These are phyloP conservation scores for Calidris pugnax DNA, from an alignment of 2,113 vertebrate species.

Conservation along the genomic window DNA sequence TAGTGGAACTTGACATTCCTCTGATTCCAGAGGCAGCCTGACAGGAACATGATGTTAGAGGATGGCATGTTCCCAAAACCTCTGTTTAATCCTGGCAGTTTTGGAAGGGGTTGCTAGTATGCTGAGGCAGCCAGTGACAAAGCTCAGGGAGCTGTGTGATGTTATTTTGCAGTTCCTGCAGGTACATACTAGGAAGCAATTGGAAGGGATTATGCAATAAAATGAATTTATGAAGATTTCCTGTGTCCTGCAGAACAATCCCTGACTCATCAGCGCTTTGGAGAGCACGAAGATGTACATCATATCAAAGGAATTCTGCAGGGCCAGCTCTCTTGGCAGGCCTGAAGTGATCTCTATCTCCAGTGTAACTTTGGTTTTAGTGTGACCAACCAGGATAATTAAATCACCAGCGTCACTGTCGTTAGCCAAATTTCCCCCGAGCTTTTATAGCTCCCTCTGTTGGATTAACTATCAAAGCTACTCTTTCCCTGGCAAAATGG, in stretches of 20 bases:
- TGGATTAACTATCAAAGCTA: background rate
- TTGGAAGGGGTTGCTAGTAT: background rate
- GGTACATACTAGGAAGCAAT: background rate
- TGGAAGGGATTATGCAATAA: background rate
- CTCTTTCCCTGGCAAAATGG: background rate
- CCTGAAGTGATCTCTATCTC: constrained; percentile 31
- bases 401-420: background rate
- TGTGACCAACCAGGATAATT: constrained; percentile 46
- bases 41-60: background rate
- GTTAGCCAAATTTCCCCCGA: background rate
- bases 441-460: background rate
- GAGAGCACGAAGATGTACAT: constrained; percentile 17
- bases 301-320: constrained; percentile 64
- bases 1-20: background rate
- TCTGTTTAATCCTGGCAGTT: background rate
- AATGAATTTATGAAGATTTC: constrained; percentile 6
- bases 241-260: constrained; percentile 19
- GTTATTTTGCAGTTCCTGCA: background rate
- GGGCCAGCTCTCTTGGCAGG: constrained; percentile 41
- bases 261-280: background rate
- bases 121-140: background rate
- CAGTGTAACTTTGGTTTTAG: background rate
- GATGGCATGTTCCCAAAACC: background rate
- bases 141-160: background rate
- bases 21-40: background rate